Percentiles rank a stretch among this genome's conserved stretches.
Evolutionary conservation across 2,797 vertebrate species (phyloP).

Genomic region (Synanceia verrucosa): DNA sequence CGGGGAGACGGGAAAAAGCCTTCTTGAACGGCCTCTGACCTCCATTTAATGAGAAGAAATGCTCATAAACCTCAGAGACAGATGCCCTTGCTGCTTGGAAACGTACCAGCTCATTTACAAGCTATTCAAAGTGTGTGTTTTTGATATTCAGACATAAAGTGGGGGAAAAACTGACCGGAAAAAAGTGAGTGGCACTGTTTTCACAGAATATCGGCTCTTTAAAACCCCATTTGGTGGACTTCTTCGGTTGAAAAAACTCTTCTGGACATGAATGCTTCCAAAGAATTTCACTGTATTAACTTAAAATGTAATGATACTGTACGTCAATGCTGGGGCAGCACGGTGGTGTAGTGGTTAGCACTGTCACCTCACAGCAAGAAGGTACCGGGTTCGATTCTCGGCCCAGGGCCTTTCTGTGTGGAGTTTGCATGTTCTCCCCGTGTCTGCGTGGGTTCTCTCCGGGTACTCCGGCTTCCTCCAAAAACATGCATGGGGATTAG

Average conservation of each 20-base stretch:
- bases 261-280: not conserved
- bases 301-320: not conserved
- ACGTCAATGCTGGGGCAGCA: too few species aligned
- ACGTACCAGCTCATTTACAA: conserved; percentile 52
- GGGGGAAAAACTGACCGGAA: not conserved
- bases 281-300: not conserved
- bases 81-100: conserved; percentile 53
- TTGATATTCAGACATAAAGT: not conserved
- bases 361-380: too few species aligned
- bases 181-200: conserved; percentile 11
- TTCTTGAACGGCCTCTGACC: conserved; percentile 52
- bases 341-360: too few species aligned
- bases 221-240: not conserved
- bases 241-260: not conserved
- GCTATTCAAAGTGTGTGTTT: conserved; percentile 27
- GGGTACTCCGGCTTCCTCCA: too few species aligned
- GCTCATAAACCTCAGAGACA: conserved; percentile 46
- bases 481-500: too few species aligned
- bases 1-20: not conserved
- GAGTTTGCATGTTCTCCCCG: too few species aligned
- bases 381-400: too few species aligned
- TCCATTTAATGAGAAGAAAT: conserved; percentile 70
- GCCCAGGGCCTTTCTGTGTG: too few species aligned
- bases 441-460: too few species aligned
- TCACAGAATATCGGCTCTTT: not conserved